Base-by-base conservation (phyloP, 2,113 vertebrate genomes). In the Chrysemys picta region DNA sequence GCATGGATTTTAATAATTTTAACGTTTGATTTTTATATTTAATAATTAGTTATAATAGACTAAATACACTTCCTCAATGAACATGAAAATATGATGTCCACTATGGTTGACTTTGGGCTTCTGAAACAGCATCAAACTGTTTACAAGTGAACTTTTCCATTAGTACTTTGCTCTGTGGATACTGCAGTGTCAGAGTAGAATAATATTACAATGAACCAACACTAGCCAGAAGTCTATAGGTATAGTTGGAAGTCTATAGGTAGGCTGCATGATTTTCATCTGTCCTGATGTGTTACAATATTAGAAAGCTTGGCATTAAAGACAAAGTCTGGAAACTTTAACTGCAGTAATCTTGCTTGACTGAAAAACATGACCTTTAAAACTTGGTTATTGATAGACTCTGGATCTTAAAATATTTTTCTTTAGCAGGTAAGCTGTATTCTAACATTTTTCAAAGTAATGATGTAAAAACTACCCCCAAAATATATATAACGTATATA, bases 1-100 rank as follows among this genome's bases (percentile, higher is more conserved):
- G 90, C 85, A 38, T 53, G n/a, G 78, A 80, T 88, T 42, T 92
- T 92, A 56, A 38, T 84, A 89, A 87, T 59, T 88, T 82, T 87
- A 91, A 84, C 62, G 89, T 84, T 87, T 80, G 83, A 93, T 90
- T 93, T 96, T 92, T 89, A 83, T 2, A 87, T 90, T 79, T 93
- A 91, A 93, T 78, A 91, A 84, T 82, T 21, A 57, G 82, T 78
- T 85, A 79, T 91, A 88, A 86, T 1, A 80, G 75, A 62, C 84
- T 94, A 94, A 62, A 83, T 84, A 47, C 90, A 80, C 31, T 80
- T 80, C 0, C 49, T 87, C 27, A 57, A 27, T 4, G 49, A 80
- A 82, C 69, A 0, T 54, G 49, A 85, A 91, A 84, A 76, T 54
- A 65, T 14, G 38, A 75, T 80, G 82, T 92, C 88, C 87, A 89